These are phyloP conservation scores for Hemiscyllium ocellatum DNA, from an alignment of 2,113 vertebrate genomes.

Conservation along the genomic window DNA sequence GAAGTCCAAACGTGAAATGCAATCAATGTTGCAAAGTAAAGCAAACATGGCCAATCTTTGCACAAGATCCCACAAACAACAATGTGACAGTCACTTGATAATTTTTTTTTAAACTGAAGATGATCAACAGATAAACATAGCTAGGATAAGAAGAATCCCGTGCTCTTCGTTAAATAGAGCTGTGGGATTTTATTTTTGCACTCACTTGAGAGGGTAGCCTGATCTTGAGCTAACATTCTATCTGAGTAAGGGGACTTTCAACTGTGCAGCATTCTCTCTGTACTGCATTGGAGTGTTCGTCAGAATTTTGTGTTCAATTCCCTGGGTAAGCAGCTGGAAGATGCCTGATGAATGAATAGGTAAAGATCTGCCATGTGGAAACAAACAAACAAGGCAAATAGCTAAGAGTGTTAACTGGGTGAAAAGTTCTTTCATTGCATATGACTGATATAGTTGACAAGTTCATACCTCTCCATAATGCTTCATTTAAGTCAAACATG, in stretches of 20 bases:
- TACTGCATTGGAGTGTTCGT: not conserved
- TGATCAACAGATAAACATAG: not conserved
- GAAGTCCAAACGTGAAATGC: not conserved
- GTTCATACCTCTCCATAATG: not conserved
- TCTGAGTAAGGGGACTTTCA: not conserved
- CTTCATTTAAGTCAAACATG: not conserved
- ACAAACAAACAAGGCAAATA: not conserved
- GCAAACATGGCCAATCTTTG: not conserved
- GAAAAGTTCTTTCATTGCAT: not conserved
- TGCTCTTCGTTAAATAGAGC: not conserved
- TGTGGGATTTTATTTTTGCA: not conserved
- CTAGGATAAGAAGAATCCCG: too few relatives aligned
- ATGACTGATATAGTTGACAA: not conserved
- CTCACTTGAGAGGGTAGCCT: not conserved
- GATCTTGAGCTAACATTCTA: not conserved
- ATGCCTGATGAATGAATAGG: not conserved
- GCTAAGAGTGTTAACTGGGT: not conserved
- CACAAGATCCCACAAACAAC: not conserved
- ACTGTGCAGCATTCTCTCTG: not conserved
- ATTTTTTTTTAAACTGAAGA: not conserved
- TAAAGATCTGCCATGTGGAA: not conserved
- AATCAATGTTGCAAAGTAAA: not conserved
- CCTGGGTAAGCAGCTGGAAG: not conserved
- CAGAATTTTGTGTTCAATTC: not conserved
- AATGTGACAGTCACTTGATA: not conserved